Percentiles rank a stretch among this genome's conserved stretches.
Conservation (phyloP, 2,113 vertebrate genomes). For the Gymnorhina tibicen region DNA sequence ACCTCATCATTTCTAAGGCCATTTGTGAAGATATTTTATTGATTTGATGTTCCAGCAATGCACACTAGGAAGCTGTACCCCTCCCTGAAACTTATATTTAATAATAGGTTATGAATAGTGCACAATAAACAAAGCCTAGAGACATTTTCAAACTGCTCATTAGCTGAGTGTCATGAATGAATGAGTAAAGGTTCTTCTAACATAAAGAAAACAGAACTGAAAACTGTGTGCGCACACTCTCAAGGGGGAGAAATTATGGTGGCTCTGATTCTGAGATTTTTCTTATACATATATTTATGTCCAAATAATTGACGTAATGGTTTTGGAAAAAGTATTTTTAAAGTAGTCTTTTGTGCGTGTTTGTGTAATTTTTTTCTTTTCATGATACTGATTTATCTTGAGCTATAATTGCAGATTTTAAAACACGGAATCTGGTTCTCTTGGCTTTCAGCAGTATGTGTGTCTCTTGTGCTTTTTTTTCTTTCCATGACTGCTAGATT, state of each 20-base stretch:
- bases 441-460: background rate
- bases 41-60: background rate
- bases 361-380: background rate
- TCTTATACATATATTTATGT: fast-evolving
- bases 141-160: background rate
- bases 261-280: background rate
- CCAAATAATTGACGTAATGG: background rate
- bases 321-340: background rate
- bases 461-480: background rate
- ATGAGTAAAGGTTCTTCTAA: background rate
- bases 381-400: background rate
- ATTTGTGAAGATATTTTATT: background rate
- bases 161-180: constrained; percentile 1
- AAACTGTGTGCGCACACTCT: background rate
- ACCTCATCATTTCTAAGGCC: background rate
- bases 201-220: background rate
- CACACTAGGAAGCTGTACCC: background rate
- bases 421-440: background rate
- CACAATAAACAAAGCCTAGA: background rate
- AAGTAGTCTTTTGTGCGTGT: background rate
- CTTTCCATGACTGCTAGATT: background rate
- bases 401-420: background rate
- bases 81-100: background rate
- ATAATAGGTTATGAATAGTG: background rate
- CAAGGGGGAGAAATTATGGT: background rate